Conservation (phyloP, 1,140 invertebrate genomes). For the Apis cerana region DNA sequence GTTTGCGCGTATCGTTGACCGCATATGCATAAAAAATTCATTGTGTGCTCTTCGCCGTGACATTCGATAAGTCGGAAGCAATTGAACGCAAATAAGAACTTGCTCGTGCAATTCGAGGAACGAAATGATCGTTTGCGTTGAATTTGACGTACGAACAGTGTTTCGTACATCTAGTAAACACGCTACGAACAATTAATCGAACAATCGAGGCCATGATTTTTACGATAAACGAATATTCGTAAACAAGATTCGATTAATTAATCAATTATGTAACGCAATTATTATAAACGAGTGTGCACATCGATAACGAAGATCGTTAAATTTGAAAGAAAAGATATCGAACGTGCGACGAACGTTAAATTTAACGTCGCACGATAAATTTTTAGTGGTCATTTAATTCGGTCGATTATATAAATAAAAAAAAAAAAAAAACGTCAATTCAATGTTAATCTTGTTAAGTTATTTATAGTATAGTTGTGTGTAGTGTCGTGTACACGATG, state of each 20-base stretch:
- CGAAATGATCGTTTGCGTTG: background rate
- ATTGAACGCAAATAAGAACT: background rate
- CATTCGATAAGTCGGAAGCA: constrained; percentile 9
- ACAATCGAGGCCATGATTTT: background rate
- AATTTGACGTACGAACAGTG: background rate
- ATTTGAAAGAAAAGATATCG: background rate
- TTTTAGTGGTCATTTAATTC: background rate
- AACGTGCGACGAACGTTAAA: background rate
- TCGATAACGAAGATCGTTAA: background rate
- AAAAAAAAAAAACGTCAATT: too few species aligned
- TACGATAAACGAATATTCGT: background rate
- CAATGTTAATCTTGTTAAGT: background rate
- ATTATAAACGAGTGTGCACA: background rate
- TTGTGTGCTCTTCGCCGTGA: background rate
- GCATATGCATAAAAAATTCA: background rate
- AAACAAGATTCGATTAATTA: constrained; percentile 7
- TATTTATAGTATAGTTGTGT: background rate
- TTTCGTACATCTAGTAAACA: background rate
- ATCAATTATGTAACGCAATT: background rate
- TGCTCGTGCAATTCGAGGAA: background rate
- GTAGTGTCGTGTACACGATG: background rate
- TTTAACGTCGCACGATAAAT: background rate
- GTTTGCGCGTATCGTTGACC: background rate
- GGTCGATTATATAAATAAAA: background rate
- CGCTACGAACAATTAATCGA: background rate